These are phyloP conservation scores for Trachurus trachurus DNA, from an alignment of 2,797 vertebrate genomes.

Conservation along the genomic window DNA sequence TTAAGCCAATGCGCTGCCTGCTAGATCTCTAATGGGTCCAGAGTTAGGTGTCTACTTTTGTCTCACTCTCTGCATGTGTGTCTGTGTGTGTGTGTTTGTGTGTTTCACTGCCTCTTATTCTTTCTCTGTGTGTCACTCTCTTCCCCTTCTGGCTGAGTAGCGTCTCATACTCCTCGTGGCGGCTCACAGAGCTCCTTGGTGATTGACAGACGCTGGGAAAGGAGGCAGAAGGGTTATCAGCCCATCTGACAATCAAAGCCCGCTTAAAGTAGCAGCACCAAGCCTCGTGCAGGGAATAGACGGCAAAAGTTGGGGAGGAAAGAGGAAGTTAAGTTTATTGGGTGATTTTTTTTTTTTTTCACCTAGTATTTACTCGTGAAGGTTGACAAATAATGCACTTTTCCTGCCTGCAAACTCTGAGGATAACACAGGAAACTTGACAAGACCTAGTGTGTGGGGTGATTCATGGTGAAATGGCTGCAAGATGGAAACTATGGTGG, in stretches of 20 bases:
- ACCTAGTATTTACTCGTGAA: constrained; percentile 7
- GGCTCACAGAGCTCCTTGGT: constrained; percentile 45
- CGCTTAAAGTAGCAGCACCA: constrained; percentile 44
- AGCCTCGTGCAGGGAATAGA: constrained; percentile 30
- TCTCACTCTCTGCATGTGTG: constrained; percentile 12
- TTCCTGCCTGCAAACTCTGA: not conserved
- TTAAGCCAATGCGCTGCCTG: constrained; percentile 45
- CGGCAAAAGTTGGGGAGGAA: constrained; percentile 12
- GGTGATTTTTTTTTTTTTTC: not conserved
- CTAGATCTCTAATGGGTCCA: constrained; percentile 56
- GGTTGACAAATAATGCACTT: not conserved
- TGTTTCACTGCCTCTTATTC: constrained; percentile 33
- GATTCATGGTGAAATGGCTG: constrained; percentile 16
- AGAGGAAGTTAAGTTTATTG: constrained; percentile 28
- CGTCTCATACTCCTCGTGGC: constrained; percentile 45
- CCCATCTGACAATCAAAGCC: constrained; percentile 79
- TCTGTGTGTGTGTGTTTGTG: constrained; percentile 30
- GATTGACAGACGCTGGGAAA: constrained; percentile 74
- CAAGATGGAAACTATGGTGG: not conserved
- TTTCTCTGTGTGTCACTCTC: constrained; percentile 39
- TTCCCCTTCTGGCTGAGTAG: constrained; percentile 49
- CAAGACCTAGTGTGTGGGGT: constrained; percentile 13
- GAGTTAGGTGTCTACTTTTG: constrained; percentile 29
- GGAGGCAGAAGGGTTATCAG: constrained; percentile 76
- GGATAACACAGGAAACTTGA: not conserved